These are phyloP conservation scores for Rhodinocichla rosea DNA, from an alignment of 2,113 vertebrate genomes.

Conservation along the genomic window DNA sequence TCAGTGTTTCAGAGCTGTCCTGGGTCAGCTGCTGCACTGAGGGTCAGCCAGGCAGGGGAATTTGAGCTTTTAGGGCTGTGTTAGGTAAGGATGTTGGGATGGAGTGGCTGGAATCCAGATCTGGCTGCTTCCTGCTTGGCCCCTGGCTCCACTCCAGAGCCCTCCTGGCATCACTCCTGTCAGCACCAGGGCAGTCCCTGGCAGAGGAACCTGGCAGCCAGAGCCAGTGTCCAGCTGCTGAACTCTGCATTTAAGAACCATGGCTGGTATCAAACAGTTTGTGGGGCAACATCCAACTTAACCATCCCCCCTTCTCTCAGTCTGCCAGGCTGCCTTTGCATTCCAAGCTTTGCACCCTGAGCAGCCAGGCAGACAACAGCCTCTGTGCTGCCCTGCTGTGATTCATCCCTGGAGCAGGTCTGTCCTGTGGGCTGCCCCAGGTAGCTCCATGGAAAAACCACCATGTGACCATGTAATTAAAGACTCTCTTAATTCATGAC, in stretches of 20 bases:
- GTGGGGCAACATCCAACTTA: background rate
- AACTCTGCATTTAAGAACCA: background rate
- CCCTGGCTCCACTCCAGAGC: background rate
- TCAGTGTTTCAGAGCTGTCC: background rate
- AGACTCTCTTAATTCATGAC: slow-evolving; percentile 38
- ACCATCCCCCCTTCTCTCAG: background rate
- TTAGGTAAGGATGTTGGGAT: background rate
- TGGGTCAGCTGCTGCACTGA: background rate
- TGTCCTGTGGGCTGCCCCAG: slow-evolving; percentile 52
- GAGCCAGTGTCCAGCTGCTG: background rate
- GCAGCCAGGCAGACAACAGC: background rate
- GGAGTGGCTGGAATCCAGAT: background rate
- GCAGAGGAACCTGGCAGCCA: background rate
- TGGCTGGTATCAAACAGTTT: background rate
- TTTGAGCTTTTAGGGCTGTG: background rate
- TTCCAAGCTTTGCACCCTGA: background rate
- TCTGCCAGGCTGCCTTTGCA: background rate
- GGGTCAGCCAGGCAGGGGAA: background rate
- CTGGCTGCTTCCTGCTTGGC: background rate
- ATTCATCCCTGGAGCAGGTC: slow-evolving; percentile 58
- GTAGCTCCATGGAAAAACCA: slow-evolving; percentile 37
- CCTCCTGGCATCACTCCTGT: background rate
- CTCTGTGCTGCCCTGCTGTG: slow-evolving; percentile 32
- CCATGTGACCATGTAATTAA: slow-evolving; percentile 52
- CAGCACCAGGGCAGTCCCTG: background rate